Conservation (phyloP, 2,797 vertebrate species). For the Helicolenus hilgendorfi region DNA sequence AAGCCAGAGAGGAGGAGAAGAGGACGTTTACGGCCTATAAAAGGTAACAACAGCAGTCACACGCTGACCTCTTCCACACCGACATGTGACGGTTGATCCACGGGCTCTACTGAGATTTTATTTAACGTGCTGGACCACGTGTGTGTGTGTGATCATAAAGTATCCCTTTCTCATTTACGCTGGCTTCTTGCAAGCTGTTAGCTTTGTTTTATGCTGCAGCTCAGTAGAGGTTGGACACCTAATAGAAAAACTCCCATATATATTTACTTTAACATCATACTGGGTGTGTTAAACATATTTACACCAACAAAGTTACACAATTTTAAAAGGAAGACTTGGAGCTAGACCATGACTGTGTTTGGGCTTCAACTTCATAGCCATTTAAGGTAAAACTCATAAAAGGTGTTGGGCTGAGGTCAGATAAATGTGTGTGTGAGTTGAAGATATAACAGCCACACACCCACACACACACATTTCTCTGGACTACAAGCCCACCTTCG, state of each 20-base stretch:
- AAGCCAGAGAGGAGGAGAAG: not conserved
- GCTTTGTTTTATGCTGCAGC: slow-evolving; percentile 4
- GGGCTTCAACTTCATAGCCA: not conserved
- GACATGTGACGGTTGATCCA: slow-evolving; percentile 22
- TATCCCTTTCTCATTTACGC: slow-evolving; percentile 22
- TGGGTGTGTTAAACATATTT: not conserved
- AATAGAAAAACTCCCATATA: not conserved
- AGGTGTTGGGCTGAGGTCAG: not conserved
- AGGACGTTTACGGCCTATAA: slow-evolving; percentile 52
- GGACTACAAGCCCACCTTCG: not conserved
- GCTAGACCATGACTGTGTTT: not conserved
- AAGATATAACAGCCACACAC: not conserved
- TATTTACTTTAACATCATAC: not conserved
- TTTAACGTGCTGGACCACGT: slow-evolving; percentile 8
- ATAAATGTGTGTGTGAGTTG: not conserved
- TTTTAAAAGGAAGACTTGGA: not conserved
- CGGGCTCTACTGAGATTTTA: slow-evolving; percentile 38
- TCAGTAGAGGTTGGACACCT: not conserved
- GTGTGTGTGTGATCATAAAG: slow-evolving; percentile 12
- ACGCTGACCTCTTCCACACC: slow-evolving; percentile 13
- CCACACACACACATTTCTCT: not conserved
- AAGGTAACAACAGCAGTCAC: slow-evolving; percentile 59
- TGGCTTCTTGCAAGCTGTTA: not conserved
- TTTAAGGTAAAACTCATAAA: slow-evolving; percentile 40
- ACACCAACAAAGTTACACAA: not conserved